These are phyloP conservation scores for Augiades crinisus DNA, from an alignment of 2,888 invertebrate genomes.

Conservation along the genomic window DNA sequence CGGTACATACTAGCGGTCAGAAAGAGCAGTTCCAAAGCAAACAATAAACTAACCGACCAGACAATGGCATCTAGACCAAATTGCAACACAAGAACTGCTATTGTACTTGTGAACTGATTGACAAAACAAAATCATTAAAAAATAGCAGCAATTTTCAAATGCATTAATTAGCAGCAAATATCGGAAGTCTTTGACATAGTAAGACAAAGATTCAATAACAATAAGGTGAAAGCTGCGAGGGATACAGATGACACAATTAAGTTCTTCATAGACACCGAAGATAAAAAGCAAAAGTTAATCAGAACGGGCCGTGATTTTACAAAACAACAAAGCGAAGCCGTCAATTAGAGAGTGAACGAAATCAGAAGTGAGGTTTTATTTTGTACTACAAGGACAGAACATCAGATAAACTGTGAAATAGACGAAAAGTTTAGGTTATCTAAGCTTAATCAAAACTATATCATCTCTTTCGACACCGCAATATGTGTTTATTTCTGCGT, in stretches of 20 bases:
- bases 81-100: constrained; percentile 41
- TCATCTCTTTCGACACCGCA: too few relatives aligned
- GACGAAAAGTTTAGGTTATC: too few relatives aligned
- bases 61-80: constrained; percentile 42
- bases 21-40: constrained; percentile 46
- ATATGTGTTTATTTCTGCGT: too few relatives aligned
- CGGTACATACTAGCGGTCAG: constrained; percentile 46
- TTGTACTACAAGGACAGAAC: neutral
- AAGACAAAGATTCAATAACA: constrained; percentile 32
- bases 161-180: constrained; percentile 11
- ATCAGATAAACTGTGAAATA: too few relatives aligned
- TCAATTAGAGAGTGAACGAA: constrained; percentile 31
- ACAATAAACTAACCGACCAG: constrained; percentile 39
- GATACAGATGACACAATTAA: constrained; percentile 39
- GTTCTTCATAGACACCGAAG: constrained; percentile 45
- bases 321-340: constrained; percentile 60
- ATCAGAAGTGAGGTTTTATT: neutral
- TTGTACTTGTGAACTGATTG: constrained; percentile 38
- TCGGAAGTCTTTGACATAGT: constrained; percentile 7
- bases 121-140: constrained; percentile 23
- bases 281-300: constrained; percentile 54
- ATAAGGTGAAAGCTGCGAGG: constrained; percentile 47
- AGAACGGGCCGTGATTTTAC: constrained; percentile 52
- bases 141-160: constrained; percentile 15
- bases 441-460: too few relatives aligned